Evolutionary conservation across 2,113 vertebrate genomes (phyloP).

Genomic region (Corynorhinus townsendii): DNA sequence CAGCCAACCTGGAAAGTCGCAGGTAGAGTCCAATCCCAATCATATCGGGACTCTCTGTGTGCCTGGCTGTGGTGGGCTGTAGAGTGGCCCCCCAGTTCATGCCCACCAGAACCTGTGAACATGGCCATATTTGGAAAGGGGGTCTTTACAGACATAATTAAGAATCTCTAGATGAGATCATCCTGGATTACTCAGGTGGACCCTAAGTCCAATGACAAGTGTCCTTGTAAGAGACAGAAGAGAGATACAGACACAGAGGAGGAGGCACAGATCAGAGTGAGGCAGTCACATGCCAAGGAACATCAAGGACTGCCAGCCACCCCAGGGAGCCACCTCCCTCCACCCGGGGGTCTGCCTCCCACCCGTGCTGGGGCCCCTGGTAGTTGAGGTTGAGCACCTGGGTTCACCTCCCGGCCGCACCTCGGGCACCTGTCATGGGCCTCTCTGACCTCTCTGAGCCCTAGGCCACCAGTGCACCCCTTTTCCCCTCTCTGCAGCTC

Average conservation of each 20-base stretch:
- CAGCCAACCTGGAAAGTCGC: not conserved
- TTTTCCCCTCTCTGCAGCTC: not conserved
- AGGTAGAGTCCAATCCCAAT: not conserved
- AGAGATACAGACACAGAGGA: not conserved
- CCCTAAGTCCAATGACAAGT: not conserved
- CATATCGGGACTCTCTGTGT: not conserved
- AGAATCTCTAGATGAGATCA: not conserved
- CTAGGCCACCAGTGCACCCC: not conserved
- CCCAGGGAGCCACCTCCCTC: not conserved
- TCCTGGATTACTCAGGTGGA: not conserved
- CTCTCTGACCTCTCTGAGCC: not conserved
- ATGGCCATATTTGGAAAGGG: not conserved
- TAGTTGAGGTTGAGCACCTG: no score
- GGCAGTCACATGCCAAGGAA: not conserved
- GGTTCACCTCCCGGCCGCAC: not conserved
- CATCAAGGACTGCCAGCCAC: not conserved
- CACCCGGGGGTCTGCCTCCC: not conserved
- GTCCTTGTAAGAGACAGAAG: not conserved
- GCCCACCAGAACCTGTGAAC: not conserved
- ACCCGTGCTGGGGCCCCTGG: accelerated
- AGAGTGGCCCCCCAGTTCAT: not conserved
- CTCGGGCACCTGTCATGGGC: not conserved
- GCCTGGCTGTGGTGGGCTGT: not conserved
- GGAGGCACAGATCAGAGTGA: not conserved
- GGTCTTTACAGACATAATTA: not conserved